A percentile compares a stretch with the other conserved stretches of the same genome.
phyloP scores from a whole-genome alignment of 2,888 invertebrate genomes.

The Melangyna quadrimaculata region DNA sequence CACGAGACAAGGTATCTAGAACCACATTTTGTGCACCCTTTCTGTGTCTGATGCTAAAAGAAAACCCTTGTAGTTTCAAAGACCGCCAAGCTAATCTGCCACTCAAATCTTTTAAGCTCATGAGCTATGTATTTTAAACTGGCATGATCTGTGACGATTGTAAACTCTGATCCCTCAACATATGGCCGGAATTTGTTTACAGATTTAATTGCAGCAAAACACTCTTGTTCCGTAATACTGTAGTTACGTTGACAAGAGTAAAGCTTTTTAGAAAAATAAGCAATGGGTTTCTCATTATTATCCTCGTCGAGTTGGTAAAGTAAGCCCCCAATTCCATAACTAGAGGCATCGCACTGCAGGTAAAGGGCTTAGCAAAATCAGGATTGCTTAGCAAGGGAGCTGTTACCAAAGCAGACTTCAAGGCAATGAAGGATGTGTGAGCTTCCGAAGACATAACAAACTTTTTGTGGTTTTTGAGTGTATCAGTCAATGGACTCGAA shows the following conservation, averaged over 20 bases:
- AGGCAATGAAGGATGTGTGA: background rate
- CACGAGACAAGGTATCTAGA: background rate
- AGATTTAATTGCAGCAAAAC: conserved; percentile 9
- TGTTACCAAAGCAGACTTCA: no score
- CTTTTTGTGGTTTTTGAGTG: background rate
- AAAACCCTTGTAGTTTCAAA: background rate
- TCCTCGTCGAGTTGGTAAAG: background rate
- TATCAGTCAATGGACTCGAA: background rate
- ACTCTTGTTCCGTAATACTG: no score
- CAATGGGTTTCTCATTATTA: no score
- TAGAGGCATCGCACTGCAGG: background rate
- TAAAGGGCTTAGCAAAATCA: no score
- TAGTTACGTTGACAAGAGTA: no score
- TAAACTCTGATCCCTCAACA: background rate
- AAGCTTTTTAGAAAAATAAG: no score
- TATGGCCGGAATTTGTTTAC: conserved; percentile 28
- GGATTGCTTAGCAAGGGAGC: no score
- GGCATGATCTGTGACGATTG: background rate
- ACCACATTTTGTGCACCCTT: background rate
- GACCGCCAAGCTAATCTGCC: background rate
- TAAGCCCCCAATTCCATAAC: background rate
- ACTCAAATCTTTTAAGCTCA: background rate
- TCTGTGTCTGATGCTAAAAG: background rate
- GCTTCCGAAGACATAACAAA: background rate
- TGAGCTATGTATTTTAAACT: no score